Percentiles rank a stretch among this genome's conserved stretches.
Evolutionary conservation across 2,888 invertebrate genomes (phyloP).

Genomic region (Drosophila dives): DNA sequence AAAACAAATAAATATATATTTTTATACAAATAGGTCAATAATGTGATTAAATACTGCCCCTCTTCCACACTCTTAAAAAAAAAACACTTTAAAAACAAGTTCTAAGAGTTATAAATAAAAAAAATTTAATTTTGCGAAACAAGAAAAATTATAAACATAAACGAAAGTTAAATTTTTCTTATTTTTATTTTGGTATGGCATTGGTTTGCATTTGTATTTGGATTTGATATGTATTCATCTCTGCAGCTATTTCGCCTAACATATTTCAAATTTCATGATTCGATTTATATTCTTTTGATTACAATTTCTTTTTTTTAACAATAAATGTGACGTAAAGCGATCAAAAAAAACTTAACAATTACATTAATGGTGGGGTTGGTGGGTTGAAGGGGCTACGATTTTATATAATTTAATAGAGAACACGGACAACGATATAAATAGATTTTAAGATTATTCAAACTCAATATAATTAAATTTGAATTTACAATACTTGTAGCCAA

Average conservation of each 20-base stretch:
- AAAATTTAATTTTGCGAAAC: conserved; percentile 54
- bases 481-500: conserved; percentile 46
- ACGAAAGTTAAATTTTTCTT: conserved; percentile 35
- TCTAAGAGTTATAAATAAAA: conserved; percentile 53
- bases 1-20: conserved; percentile 21
- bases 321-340: conserved; percentile 42
- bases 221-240: conserved; percentile 11
- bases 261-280: conserved; percentile 35
- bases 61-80: not conserved
- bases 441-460: conserved; percentile 28
- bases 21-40: conserved; percentile 28
- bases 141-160: conserved; percentile 26
- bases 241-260: conserved; percentile 37
- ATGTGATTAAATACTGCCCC: conserved; percentile 39
- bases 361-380: conserved; percentile 32
- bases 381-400: conserved; percentile 29
- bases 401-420: conserved; percentile 52
- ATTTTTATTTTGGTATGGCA: conserved; percentile 7
- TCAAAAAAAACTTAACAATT: conserved; percentile 46
- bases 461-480: conserved; percentile 36
- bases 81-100: conserved; percentile 15
- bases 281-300: conserved; percentile 16
- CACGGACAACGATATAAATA: conserved; percentile 33
- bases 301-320: conserved; percentile 35
- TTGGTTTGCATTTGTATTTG: not conserved